Evolutionary conservation across 53 echinoderm and acorn worm genomes (phyloP).

Genomic region (Mesocentrotus franciscanus): DNA sequence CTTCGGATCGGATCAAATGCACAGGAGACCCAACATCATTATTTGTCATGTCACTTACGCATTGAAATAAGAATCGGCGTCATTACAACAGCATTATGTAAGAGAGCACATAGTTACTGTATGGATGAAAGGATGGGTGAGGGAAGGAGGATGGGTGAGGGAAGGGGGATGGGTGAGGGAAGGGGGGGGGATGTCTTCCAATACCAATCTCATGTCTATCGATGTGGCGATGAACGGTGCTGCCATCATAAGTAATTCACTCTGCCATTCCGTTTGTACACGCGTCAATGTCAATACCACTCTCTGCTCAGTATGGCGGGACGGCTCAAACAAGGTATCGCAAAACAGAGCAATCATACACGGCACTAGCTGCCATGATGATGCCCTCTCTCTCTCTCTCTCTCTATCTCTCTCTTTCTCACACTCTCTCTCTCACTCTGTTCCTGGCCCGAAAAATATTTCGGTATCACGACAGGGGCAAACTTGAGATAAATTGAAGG

Average conservation of each 20-base stretch:
- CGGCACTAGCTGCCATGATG: neutral
- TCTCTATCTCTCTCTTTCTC: neutral
- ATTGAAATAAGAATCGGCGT: neutral
- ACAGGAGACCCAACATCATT: neutral
- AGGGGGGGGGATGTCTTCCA: neutral
- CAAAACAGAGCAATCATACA: neutral
- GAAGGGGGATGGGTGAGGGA: neutral
- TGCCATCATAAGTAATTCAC: neutral
- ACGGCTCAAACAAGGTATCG: neutral
- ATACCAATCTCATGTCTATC: neutral
- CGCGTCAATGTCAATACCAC: constrained; percentile 34
- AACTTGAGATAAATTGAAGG: constrained; percentile 57
- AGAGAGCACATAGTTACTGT: neutral
- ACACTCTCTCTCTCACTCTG: neutral
- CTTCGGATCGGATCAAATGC: neutral
- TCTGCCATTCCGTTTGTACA: constrained; percentile 29
- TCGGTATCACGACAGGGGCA: constrained; percentile 49
- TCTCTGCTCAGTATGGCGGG: neutral
- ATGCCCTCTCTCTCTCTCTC: neutral
- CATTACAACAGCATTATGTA: neutral
- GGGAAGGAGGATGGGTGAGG: neutral
- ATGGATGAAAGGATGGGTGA: neutral
- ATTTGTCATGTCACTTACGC: neutral
- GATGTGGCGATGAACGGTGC: neutral
- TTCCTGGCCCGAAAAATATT: constrained; percentile 39